Evolutionary conservation across 2,797 vertebrate species (phyloP).

Genomic region (Harpagifer antarcticus): DNA sequence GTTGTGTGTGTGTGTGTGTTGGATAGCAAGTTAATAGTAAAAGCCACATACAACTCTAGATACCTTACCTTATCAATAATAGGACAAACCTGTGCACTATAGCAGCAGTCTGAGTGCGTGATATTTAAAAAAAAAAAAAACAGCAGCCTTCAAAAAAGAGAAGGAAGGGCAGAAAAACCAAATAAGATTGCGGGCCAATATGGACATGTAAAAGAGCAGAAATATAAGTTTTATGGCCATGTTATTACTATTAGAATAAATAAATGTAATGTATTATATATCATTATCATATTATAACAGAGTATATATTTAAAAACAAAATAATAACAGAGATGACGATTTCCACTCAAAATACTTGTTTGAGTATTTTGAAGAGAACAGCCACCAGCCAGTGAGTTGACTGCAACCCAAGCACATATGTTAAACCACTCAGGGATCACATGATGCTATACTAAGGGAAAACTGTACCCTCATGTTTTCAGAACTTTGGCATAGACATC

Average conservation of each 20-base stretch:
- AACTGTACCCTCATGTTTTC: no score
- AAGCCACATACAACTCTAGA: constrained; percentile 3
- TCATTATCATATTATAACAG: background rate
- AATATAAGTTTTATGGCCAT: background rate
- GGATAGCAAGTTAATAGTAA: background rate
- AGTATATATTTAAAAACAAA: background rate
- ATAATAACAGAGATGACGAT: background rate
- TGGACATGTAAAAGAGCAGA: background rate
- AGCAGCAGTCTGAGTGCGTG: background rate
- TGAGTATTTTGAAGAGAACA: background rate
- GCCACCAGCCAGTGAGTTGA: background rate
- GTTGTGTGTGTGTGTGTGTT: constrained; percentile 12
- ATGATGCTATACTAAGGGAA: no score
- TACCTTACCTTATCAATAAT: no score
- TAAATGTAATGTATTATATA: background rate
- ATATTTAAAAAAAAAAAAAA: background rate
- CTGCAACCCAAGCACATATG: no score
- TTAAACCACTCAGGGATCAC: no score
- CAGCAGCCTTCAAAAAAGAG: background rate
- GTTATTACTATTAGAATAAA: background rate
- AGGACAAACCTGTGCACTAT: no score
- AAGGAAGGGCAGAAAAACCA: background rate
- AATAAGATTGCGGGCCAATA: background rate
- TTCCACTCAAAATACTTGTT: background rate
- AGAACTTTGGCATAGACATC: no score